Conservation (phyloP, 1,140 invertebrate species). For the Temnothorax longispinosus region DNA sequence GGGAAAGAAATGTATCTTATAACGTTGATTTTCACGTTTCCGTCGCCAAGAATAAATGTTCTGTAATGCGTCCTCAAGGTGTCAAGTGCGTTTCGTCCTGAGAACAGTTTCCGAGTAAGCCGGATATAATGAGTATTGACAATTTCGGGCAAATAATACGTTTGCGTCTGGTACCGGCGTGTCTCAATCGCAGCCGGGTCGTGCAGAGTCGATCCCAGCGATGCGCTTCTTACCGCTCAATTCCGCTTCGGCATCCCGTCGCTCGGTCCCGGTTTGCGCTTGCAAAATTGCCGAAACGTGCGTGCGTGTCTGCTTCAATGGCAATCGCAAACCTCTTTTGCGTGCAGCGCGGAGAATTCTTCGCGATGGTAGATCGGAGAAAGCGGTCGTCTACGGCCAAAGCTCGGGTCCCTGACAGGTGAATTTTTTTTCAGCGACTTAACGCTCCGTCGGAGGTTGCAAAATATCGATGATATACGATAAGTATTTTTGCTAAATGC, state of each 20-base stretch:
- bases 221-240: constrained; percentile 71
- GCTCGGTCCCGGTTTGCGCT: constrained; percentile 33
- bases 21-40: background rate
- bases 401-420: constrained; percentile 41
- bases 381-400: constrained; percentile 16
- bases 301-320: constrained; percentile 53
- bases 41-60: background rate
- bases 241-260: constrained; percentile 57
- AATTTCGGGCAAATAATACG: constrained; percentile 71
- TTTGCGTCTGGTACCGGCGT: constrained; percentile 55
- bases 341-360: constrained; percentile 64
- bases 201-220: constrained; percentile 44
- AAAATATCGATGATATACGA: constrained; percentile 9
- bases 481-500: background rate
- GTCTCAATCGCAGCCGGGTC: constrained; percentile 68
- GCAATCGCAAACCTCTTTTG: constrained; percentile 56
- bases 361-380: constrained; percentile 6
- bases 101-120: constrained; percentile 29
- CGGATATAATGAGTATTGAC: constrained; percentile 52
- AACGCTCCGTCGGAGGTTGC: constrained; percentile 12
- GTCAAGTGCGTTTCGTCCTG: constrained; percentile 6
- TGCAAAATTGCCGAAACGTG: constrained; percentile 74
- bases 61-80: background rate
- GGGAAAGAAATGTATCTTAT: background rate
- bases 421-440: constrained; percentile 31